Base-by-base conservation (phyloP, 2,797 vertebrate genomes). In the Acanthopagrus latus region DNA sequence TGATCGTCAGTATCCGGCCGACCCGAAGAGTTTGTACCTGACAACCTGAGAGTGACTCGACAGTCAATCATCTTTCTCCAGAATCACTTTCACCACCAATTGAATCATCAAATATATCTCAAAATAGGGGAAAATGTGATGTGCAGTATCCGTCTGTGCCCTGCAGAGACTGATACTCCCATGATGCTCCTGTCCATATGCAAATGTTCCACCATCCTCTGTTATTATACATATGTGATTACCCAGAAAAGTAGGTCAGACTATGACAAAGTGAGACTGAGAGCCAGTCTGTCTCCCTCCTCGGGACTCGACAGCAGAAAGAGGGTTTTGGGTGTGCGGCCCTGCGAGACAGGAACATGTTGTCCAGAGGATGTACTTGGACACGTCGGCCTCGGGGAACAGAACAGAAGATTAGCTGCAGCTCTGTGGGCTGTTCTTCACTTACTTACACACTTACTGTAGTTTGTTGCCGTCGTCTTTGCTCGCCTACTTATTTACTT, bases 241-340 rank as follows among this genome's bases (percentile, higher is more conserved):
- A 54, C 12, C 14, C 47, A 17, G 41, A 74, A 82, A 92, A 88
- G 74, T 80, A 57, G 84, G 80, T 83, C 81, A 80, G 60, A 87
- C 76, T 77, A 76, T 73, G 76, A 76, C 71, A 76, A 73, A 80
- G 59, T 78, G 59, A 76, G 82, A 88, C 62, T 71, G 41, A 18
- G 79, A 89, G 62, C 48, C 74, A 62, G 54, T 46, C 68, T 14
- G 33, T 68, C 59, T 33, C 29, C 65, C 54, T 78, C 41, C 13
- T 14, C n/a, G 64, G 70, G 72, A 82, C 33, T 62, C 33, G 46
- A 64, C 56, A 74, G 51, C 43, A 43, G 59, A 72, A 54, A 33
- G 66, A 64, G 29, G 16, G 33, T 21, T 77, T 74, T 75, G 74
- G 59, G 59, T 73, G 3, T 38, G 25, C 78, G 60, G 73, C 64